Evolutionary conservation across 2,797 vertebrate genomes (phyloP), one percentile per base, ranked within the genome.

Genomic region (Anisognathus igniventris): DNA sequence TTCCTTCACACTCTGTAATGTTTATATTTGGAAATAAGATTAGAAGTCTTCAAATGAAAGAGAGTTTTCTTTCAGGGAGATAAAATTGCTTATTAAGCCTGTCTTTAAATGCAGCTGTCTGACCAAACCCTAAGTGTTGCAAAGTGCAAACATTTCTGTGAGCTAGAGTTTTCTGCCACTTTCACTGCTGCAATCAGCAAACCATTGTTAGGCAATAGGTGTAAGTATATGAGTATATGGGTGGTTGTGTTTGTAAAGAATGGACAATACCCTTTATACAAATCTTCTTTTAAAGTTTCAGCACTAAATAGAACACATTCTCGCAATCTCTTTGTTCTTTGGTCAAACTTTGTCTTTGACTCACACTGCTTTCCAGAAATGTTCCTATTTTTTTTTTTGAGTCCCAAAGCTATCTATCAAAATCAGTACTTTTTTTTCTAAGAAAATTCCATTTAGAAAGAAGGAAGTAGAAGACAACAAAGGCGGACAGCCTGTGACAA

Each of bases 381-480:
- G 70, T n/a, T 96, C 82, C 75, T 85, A 21, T 61, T 80, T 94
- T 92, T 92, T 94, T 92, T 87, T 95, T 66, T 27, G 83, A 92
- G 56, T 95, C 67, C 74, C 31, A 16, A 95, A 94, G 89, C 62
- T 85, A 89, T 96, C 80, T 96, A 74, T 95, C 79, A 76, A 88
- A 95, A 96, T 70, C 81, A 92, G 73, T 87, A 44, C 60, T 71
- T 72, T 95, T 95, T 95, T 97, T 97, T 95, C 92, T 96, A 95
- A 97, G 96, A 98, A 98, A 98, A 97, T 96, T 97, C 96, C 97
- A 94, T 97, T 97, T 89, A 96, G 92, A 97, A 97, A 98, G 96
- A 98, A 97, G 98, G 97, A 98, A 98, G 97, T 96, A 76, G 56
- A 91, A 83, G 65, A 96, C 90, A 96, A 96, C 93, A 97, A 96